phyloP scores from a whole-genome alignment of 2,113 vertebrate species.

The Phocoena sinus region DNA sequence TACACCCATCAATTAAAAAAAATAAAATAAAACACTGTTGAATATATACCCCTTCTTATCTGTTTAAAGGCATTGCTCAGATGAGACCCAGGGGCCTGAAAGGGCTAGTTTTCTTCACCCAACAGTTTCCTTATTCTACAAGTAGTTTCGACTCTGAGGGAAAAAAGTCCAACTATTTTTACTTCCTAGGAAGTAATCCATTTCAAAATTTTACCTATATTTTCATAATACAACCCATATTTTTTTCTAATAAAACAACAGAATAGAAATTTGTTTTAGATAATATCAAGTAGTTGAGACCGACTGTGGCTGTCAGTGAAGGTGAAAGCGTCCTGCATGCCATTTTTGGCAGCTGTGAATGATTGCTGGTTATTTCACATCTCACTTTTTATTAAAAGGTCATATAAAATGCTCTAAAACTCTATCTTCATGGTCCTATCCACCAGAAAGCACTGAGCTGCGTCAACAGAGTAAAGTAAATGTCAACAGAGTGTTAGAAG shows the following conservation, averaged over 20 bases:
- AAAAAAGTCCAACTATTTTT: neutral
- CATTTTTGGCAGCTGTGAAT: slow-evolving; percentile 1
- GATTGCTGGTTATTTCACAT: neutral
- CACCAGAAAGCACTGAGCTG: neutral
- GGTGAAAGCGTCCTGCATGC: neutral
- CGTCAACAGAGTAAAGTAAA: neutral
- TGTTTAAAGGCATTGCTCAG: neutral
- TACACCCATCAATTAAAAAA: neutral
- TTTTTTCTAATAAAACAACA: neutral
- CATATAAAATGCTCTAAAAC: slow-evolving; percentile 13
- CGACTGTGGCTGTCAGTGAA: neutral
- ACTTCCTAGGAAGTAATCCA: neutral
- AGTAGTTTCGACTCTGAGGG: neutral
- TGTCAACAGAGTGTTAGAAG: neutral
- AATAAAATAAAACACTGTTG: neutral
- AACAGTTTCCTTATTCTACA: neutral
- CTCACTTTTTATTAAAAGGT: slow-evolving; percentile 14
- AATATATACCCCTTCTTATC: neutral
- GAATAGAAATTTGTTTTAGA: slow-evolving; percentile 13
- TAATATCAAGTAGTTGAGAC: neutral
- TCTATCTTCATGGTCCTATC: neutral
- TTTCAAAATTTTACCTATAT: neutral
- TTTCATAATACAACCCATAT: neutral
- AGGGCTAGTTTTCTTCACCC: neutral
- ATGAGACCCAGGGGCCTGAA: neutral